Evolutionary conservation across 2,888 invertebrate species (phyloP).

Genomic region (Mamestra brassicae): DNA sequence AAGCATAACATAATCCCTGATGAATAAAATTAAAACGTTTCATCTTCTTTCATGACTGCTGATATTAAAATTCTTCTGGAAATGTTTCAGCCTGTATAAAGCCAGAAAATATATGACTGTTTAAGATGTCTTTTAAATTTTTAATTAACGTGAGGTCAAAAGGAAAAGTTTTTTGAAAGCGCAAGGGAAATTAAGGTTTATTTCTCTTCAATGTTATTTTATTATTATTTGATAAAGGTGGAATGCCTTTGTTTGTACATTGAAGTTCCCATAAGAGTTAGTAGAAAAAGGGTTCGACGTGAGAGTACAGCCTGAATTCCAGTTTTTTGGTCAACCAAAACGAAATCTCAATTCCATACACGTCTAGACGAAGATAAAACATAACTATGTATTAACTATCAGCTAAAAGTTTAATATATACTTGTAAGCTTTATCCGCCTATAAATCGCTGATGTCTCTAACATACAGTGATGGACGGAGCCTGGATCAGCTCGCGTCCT

Average conservation of each 20-base stretch:
- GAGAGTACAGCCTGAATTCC: neutral
- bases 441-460: neutral
- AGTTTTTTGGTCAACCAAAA: neutral
- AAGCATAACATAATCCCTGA: slow-evolving; percentile 11
- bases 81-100: slow-evolving; percentile 5
- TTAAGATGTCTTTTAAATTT: slow-evolving; percentile 22
- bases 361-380: neutral
- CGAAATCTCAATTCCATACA: neutral
- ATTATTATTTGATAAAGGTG: neutral
- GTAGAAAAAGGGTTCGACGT: neutral
- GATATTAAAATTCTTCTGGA: slow-evolving; percentile 3
- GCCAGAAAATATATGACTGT: slow-evolving; percentile 12
- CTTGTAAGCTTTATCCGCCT: neutral
- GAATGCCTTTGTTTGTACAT: neutral
- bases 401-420: neutral
- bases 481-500: neutral
- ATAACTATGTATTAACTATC: neutral
- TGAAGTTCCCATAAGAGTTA: neutral
- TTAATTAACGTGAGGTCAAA: slow-evolving; percentile 20
- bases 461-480: neutral
- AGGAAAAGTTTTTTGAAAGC: slow-evolving; percentile 9
- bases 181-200: neutral
- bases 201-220: neutral
- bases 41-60: neutral
- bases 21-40: slow-evolving; percentile 16